A percentile compares a stretch with the other conserved stretches of the same genome.
These are phyloP conservation scores for Trachythela sp. DNA, from an alignment of 64 coral and sea anemone genomes.

Conservation along the genomic window DNA sequence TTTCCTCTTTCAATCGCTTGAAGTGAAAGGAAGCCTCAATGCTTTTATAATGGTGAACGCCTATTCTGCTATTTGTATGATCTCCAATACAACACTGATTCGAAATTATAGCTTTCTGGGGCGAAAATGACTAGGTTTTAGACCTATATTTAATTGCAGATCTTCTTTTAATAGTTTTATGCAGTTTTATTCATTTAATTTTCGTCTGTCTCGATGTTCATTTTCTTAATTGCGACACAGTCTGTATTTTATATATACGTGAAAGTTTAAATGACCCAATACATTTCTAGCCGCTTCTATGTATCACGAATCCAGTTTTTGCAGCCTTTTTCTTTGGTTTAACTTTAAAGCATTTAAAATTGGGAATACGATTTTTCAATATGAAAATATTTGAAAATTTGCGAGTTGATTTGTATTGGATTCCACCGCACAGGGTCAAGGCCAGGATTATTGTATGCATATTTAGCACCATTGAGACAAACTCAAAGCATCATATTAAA, in stretches of 20 bases:
- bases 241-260: neutral
- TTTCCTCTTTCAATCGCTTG: neutral
- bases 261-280: neutral
- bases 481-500: too few species aligned
- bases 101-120: neutral
- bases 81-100: neutral
- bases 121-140: too few species aligned
- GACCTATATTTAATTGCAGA: neutral
- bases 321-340: too few species aligned
- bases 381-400: too few species aligned
- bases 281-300: too few species aligned
- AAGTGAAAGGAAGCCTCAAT: neutral
- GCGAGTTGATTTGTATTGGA: too few species aligned
- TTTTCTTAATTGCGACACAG: neutral
- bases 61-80: neutral
- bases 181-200: neutral
- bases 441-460: too few species aligned
- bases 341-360: too few species aligned
- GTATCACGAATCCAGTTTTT: too few species aligned
- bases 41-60: neutral
- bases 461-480: too few species aligned
- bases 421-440: too few species aligned
- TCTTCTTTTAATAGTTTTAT: neutral
- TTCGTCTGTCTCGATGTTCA: neutral
- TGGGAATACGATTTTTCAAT: too few species aligned